A percentile compares a stretch with the other conserved stretches of the same genome.
phyloP scores from a whole-genome alignment of 2,797 vertebrate species.

The Eospalax fontanierii region DNA sequence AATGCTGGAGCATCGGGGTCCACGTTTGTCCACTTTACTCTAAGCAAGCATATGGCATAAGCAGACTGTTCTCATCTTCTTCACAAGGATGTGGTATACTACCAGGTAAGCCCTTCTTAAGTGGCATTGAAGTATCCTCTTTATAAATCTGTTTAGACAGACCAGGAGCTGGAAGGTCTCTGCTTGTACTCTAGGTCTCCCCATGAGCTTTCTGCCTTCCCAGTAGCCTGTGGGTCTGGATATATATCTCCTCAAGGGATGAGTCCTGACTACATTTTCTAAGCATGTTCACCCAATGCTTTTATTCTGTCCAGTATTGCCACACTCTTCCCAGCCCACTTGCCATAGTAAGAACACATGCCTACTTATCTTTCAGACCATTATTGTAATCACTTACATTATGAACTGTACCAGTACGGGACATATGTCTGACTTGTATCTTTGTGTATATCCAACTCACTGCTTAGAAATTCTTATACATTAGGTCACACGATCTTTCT shows the following conservation, averaged over 20 bases:
- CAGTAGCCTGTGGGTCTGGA: not conserved
- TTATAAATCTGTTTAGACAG: not conserved
- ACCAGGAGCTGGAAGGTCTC: not conserved
- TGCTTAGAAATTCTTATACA: constrained; percentile 30
- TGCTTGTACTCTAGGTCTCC: not conserved
- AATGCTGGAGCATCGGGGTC: too few relatives aligned
- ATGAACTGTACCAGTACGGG: not conserved
- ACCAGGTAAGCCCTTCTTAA: not conserved
- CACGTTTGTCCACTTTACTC: not conserved
- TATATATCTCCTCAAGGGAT: not conserved
- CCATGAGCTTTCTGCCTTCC: not conserved
- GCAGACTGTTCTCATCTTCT: not conserved
- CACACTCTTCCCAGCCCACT: not conserved
- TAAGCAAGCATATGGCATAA: not conserved
- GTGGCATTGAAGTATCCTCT: not conserved
- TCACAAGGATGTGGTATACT: not conserved
- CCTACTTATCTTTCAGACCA: not conserved
- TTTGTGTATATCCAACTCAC: not conserved
- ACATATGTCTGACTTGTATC: not conserved
- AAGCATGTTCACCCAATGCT: not conserved
- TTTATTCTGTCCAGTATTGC: not conserved
- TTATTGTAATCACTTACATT: not conserved
- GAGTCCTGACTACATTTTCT: not conserved
- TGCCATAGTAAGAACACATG: not conserved
- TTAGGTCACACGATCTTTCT: not conserved